Percentiles rank a stretch among this genome's conserved stretches.
These are phyloP conservation scores for Pogonophryne albipinna DNA, from an alignment of 2,797 vertebrate species.

Conservation along the genomic window DNA sequence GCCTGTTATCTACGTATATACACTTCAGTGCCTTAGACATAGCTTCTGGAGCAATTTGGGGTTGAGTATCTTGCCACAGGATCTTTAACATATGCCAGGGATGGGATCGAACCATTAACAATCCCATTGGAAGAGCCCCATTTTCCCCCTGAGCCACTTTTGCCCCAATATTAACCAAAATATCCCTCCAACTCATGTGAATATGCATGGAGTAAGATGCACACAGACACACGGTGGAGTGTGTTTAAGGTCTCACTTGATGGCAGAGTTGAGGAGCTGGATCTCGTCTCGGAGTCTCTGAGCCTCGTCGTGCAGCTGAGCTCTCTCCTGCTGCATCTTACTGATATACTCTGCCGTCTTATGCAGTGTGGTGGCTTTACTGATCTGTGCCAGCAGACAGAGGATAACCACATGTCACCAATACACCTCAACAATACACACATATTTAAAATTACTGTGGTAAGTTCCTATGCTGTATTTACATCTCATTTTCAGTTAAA, in stretches of 20 bases:
- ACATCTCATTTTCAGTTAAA: neutral
- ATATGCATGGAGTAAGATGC: neutral
- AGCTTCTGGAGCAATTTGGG: too few relatives aligned
- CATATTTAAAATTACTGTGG: neutral
- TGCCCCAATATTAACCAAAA: neutral
- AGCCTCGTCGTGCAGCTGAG: slow-evolving; percentile 92
- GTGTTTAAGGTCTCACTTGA: slow-evolving; percentile 87
- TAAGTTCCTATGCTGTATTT: slow-evolving; percentile 7
- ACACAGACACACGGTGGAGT: neutral
- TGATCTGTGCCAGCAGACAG: slow-evolving; percentile 86
- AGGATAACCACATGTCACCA: slow-evolving; percentile 21
- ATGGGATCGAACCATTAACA: too few relatives aligned
- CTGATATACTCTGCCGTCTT: slow-evolving; percentile 96
- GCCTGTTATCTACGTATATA: too few relatives aligned
- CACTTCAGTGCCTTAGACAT: too few relatives aligned
- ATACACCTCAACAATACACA: neutral
- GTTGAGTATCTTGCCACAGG: too few relatives aligned
- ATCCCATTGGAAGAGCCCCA: too few relatives aligned
- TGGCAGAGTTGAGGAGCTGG: slow-evolving; percentile 91
- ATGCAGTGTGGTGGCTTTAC: slow-evolving; percentile 96
- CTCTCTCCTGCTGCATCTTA: slow-evolving; percentile 96
- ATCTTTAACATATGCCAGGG: too few relatives aligned
- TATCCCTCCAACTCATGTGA: neutral
- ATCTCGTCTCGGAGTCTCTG: slow-evolving; percentile 93
- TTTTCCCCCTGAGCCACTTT: too few relatives aligned